A percentile compares a stretch with the other conserved stretches of the same genome.
Conservation (phyloP, 2,888 invertebrate species). For the Eristalis intricaria region DNA sequence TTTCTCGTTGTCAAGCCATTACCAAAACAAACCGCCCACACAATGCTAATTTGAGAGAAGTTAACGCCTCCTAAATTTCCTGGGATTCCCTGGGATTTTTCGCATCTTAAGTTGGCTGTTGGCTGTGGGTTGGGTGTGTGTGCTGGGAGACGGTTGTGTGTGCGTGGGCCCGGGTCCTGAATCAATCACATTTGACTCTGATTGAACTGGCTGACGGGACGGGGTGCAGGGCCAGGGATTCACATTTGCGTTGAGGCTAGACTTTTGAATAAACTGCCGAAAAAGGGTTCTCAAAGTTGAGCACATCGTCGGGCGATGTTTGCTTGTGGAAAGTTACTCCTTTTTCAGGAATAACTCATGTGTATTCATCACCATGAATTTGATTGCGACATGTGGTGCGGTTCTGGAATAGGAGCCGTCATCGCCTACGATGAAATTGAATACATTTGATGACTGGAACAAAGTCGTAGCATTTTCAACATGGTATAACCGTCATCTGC, state of each 20-base stretch:
- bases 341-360: not conserved
- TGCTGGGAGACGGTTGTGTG: not conserved
- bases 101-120: not conserved
- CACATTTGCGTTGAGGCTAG: too few species aligned
- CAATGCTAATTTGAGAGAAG: conserved; percentile 25
- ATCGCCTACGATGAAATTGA: too few species aligned
- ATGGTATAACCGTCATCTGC: too few species aligned
- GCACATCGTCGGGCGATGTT: not conserved
- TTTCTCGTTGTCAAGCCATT: conserved; percentile 28
- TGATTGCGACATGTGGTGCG: not conserved
- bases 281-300: not conserved
- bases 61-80: conserved; percentile 23
- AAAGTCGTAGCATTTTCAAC: too few species aligned
- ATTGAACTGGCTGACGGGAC: not conserved
- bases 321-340: not conserved
- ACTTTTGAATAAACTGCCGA: not conserved
- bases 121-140: not conserved
- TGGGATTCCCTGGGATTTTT: not conserved
- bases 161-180: conserved; percentile 2
- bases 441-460: too few species aligned
- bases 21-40: conserved; percentile 33
- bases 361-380: not conserved
- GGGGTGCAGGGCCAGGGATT: not conserved
- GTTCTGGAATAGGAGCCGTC: too few species aligned
- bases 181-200: conserved; percentile 23